Evolutionary conservation across 2,888 invertebrate species (phyloP), one percentile per base, ranked within the genome.

Genomic region (Ennomos fuscantarius): DNA sequence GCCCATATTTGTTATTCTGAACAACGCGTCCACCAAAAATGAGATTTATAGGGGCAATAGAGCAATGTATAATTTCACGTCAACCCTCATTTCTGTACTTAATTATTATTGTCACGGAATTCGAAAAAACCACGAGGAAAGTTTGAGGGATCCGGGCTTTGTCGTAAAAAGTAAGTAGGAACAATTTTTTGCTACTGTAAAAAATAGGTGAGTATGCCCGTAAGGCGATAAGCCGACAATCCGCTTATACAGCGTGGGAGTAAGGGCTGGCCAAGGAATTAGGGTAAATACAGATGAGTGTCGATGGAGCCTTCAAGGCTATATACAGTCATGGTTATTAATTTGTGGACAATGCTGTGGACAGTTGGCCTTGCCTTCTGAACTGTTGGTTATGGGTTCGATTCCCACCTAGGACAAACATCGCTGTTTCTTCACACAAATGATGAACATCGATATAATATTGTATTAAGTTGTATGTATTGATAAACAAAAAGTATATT

Each of bases 81-180:
- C 83, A 79, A 86, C 84, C 87, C 83, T 81, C 82, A 83, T 83
- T 79, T 81, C 77, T 76, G 74, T 78, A 84, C 85, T 88, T 92
- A 89, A 90, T 91, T 91, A 92, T 92, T 89, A 87, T 86, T 88
- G 90, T 91, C 90, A 91, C 90, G 91, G 84, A 89, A 89, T 88
- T 84, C 87, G 80, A 86, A 86, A 87, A 83, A 84, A 82, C 81
- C 79, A 79, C 79, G 72, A 81, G 79, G 76, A 88, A 87, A 88
- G 86, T 87, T 83, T 79, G 66, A 73, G 84, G 88, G 87, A 88
- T 88, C 85, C 82, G 63, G 77, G 80, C 84, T 81, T 88, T 87
- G 85, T 88, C 85, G 79, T 73, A 74, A 67, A 74, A 74, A 72
- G 73, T 76, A 79, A 84, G 80, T 80, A 79, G 75, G 77, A 76